phyloP scores from a whole-genome alignment of 2,797 vertebrate species.

The Lateolabrax maculatus region DNA sequence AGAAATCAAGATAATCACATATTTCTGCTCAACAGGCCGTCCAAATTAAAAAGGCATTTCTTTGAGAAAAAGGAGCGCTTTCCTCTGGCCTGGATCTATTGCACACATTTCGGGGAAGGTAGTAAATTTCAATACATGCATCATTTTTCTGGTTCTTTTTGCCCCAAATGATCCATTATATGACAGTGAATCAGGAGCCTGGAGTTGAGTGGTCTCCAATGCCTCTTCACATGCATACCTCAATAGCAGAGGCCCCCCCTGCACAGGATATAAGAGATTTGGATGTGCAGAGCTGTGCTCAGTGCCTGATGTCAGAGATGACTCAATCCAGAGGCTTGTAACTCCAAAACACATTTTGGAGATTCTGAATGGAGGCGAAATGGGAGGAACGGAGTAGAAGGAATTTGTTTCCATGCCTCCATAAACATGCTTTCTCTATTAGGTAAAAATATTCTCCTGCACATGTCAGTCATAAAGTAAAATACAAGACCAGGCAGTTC shows the following conservation, averaged over 20 bases:
- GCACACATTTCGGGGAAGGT: constrained; percentile 80
- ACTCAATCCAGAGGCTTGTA: constrained; percentile 77
- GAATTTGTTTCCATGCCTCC: constrained; percentile 55
- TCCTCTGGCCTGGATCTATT: constrained; percentile 64
- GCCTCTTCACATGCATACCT: constrained; percentile 80
- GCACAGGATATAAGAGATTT: constrained; percentile 81
- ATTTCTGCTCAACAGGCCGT: constrained; percentile 61
- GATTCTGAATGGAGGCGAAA: constrained; percentile 53
- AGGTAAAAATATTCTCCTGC: constrained; percentile 51
- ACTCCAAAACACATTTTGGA: constrained; percentile 60
- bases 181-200: constrained; percentile 82
- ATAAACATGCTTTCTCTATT: constrained; percentile 64
- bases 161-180: constrained; percentile 84
- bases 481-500: constrained; percentile 27
- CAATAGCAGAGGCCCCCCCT: constrained; percentile 43
- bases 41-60: constrained; percentile 73
- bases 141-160: constrained; percentile 74
- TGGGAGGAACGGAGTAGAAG: constrained; percentile 35
- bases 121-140: constrained; percentile 77
- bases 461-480: constrained; percentile 34
- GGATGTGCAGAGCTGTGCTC: constrained; percentile 72
- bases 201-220: constrained; percentile 79
- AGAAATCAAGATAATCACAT: constrained; percentile 66
- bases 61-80: constrained; percentile 60
- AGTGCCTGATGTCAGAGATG: constrained; percentile 77